A percentile compares a stretch with the other conserved stretches of the same genome.
Conservation (phyloP, 2,797 vertebrate genomes). For the Enteromius thamalakanensis region DNA sequence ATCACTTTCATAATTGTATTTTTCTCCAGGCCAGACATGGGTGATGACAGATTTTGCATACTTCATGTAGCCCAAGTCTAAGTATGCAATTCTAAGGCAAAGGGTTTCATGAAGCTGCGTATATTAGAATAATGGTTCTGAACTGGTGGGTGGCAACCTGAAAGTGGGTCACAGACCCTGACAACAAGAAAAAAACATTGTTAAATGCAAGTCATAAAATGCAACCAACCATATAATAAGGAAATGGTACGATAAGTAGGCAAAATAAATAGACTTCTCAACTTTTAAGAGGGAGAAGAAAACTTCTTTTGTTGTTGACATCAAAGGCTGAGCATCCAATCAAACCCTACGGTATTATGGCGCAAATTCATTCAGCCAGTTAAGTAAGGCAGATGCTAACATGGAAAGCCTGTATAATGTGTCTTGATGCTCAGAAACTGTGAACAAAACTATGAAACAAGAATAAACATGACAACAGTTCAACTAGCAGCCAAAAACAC, state of each 20-base stretch:
- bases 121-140: background rate
- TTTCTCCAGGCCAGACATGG: background rate
- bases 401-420: slow-evolving; percentile 9
- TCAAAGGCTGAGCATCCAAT: slow-evolving; percentile 19
- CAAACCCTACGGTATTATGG: slow-evolving; percentile 17
- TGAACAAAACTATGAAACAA: slow-evolving; percentile 20
- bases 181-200: background rate
- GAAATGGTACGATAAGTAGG: slow-evolving; percentile 16
- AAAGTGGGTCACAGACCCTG: background rate
- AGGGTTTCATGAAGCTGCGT: background rate
- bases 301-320: slow-evolving; percentile 30
- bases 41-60: slow-evolving; percentile 21
- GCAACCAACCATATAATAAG: slow-evolving; percentile 26
- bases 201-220: slow-evolving; percentile 18
- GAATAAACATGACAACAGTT: slow-evolving; percentile 19
- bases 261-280: slow-evolving; percentile 10
- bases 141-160: background rate
- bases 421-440: background rate
- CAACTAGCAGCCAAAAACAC: background rate
- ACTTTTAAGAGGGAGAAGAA: slow-evolving; percentile 32
- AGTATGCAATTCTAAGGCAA: background rate
- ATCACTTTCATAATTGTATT: background rate
- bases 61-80: background rate
- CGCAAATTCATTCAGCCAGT: slow-evolving; percentile 3
- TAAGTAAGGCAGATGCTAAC: slow-evolving; percentile 11